These are phyloP conservation scores for Drosophila nasuta DNA, from an alignment of 1,140 invertebrate species.

Conservation along the genomic window DNA sequence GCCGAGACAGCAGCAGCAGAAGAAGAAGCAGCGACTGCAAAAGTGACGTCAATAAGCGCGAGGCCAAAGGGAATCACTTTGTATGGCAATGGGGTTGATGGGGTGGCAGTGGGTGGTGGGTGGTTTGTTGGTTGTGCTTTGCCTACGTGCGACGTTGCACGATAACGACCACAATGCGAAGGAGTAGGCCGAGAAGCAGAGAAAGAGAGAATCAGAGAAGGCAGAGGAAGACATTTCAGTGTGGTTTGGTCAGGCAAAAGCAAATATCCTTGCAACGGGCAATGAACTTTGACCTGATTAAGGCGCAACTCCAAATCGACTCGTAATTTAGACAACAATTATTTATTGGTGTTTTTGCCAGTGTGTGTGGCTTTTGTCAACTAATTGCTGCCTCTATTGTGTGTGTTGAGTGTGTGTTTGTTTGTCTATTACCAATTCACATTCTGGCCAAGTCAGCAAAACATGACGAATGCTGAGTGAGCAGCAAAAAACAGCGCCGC, in stretches of 20 bases:
- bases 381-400: slow-evolving; percentile 13
- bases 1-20: slow-evolving; percentile 44
- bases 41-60: slow-evolving; percentile 81
- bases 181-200: not conserved
- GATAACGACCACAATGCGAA: slow-evolving; percentile 11
- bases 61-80: slow-evolving; percentile 64
- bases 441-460: slow-evolving; percentile 16
- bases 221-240: slow-evolving; percentile 1
- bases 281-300: slow-evolving; percentile 75
- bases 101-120: slow-evolving; percentile 20
- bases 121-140: slow-evolving; percentile 10
- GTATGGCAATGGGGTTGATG: slow-evolving; percentile 1
- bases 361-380: slow-evolving; percentile 4
- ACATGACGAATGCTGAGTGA: slow-evolving; percentile 60
- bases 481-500: too few species aligned
- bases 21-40: slow-evolving; percentile 58
- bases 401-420: not conserved
- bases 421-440: slow-evolving; percentile 8
- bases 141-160: slow-evolving; percentile 70
- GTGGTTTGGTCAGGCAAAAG: slow-evolving; percentile 22
- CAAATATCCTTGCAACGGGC: slow-evolving; percentile 67
- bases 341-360: slow-evolving; percentile 49
- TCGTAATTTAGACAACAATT: slow-evolving; percentile 70
- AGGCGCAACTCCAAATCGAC: slow-evolving; percentile 37
- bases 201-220: too few species aligned